Percentiles rank a stretch among this genome's conserved stretches.
phyloP scores from a whole-genome alignment of 2,113 vertebrate genomes.

The Athene cunicularia region DNA sequence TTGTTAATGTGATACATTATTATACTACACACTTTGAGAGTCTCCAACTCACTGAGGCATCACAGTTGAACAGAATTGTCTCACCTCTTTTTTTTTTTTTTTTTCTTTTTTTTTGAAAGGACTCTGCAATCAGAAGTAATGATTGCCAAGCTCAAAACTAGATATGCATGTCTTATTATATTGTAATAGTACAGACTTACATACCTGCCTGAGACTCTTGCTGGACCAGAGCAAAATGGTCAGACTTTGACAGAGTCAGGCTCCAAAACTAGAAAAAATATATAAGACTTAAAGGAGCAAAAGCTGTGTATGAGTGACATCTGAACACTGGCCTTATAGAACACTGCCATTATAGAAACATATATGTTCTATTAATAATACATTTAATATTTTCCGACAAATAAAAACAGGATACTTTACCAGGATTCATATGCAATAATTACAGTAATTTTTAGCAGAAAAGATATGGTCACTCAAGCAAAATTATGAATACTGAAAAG shows the following conservation, averaged over 20 bases:
- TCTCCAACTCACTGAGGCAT: neutral
- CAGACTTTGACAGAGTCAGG: neutral
- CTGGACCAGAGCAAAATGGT: neutral
- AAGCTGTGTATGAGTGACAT: neutral
- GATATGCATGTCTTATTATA: neutral
- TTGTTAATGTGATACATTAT: neutral
- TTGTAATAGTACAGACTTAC: neutral
- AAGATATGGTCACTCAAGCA: neutral
- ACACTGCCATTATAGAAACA: neutral
- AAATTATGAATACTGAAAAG: neutral
- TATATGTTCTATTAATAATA: neutral
- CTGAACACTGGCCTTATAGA: neutral
- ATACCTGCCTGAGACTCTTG: neutral
- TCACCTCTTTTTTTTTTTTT: neutral
- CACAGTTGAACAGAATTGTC: neutral
- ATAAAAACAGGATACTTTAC: neutral
- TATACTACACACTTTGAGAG: neutral
- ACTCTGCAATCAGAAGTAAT: neutral
- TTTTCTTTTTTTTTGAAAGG: neutral
- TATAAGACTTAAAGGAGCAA: neutral
- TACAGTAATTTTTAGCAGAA: neutral
- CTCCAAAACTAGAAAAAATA: neutral
- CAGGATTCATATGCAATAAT: neutral
- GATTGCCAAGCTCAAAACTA: neutral
- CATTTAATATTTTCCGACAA: neutral